Percentiles rank a stretch among this genome's conserved stretches.
Conservation (phyloP, 2,797 vertebrate species). For the Rhinichthys osculus region DNA sequence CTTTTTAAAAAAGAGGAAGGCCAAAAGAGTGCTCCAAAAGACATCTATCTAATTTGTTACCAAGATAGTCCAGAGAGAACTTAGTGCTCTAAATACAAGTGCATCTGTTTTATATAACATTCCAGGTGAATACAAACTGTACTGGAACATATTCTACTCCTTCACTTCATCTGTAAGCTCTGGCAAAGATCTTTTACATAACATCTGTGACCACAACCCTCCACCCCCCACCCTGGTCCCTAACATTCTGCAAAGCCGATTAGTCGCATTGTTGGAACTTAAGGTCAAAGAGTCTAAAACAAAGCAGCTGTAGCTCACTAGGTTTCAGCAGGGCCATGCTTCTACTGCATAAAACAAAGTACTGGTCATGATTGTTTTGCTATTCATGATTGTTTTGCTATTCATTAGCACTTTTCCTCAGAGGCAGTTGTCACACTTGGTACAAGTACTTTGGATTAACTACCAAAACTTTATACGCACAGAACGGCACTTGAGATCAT, state of each 20-base stretch:
- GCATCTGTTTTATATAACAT: slow-evolving; percentile 4
- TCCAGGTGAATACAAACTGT: not conserved
- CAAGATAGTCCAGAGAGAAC: not conserved
- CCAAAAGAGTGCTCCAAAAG: not conserved
- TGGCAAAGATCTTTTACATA: slow-evolving; percentile 44
- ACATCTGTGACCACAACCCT: slow-evolving; percentile 22
- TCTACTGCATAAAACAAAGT: not conserved
- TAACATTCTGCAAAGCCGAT: slow-evolving; percentile 37
- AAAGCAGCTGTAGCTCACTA: slow-evolving; percentile 16
- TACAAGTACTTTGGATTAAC: not conserved
- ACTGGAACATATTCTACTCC: slow-evolving; percentile 20
- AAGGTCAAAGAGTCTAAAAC: slow-evolving; percentile 13
- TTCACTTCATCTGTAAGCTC: slow-evolving; percentile 43
- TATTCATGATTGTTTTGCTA: not conserved
- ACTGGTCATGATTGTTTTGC: not conserved
- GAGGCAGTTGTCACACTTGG: not conserved
- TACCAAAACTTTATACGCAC: not conserved
- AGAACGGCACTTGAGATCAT: not conserved
- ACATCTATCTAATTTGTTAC: not conserved
- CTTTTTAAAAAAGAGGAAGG: not conserved
- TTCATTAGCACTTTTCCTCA: slow-evolving; percentile 4
- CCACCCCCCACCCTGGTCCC: slow-evolving; percentile 50
- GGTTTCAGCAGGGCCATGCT: not conserved
- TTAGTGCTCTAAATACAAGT: not conserved
- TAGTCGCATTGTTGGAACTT: slow-evolving; percentile 30